Conservation (phyloP, 2,888 invertebrate species). For the Saturnia pavonia region DNA sequence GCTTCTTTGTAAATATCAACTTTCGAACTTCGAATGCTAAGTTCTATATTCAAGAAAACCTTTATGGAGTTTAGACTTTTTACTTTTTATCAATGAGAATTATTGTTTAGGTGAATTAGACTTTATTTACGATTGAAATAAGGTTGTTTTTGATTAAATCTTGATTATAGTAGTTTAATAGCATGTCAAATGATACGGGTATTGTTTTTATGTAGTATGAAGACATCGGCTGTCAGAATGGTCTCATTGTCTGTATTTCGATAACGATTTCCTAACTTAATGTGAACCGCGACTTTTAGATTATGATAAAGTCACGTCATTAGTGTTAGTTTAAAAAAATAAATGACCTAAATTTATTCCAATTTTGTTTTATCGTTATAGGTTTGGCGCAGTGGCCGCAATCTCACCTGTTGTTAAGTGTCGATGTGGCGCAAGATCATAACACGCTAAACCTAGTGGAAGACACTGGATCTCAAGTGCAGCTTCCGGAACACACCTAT, state of each 20-base stretch:
- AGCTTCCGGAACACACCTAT: too few relatives aligned
- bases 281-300: conserved; percentile 35
- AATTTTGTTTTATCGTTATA: not conserved
- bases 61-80: conserved; percentile 15
- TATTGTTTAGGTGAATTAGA: conserved; percentile 33
- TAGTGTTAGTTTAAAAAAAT: conserved; percentile 34
- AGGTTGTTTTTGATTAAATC: conserved; percentile 28
- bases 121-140: conserved; percentile 33
- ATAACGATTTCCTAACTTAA: conserved; percentile 60
- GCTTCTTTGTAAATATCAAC: conserved; percentile 28
- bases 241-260: conserved; percentile 57
- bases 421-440: too few relatives aligned
- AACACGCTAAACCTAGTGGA: too few relatives aligned
- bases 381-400: not conserved
- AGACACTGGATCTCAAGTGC: too few relatives aligned
- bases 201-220: conserved; percentile 76
- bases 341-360: conserved; percentile 9
- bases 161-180: conserved; percentile 50
- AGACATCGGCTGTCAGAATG: conserved; percentile 71
- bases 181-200: conserved; percentile 65
- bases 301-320: conserved; percentile 34
- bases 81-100: not conserved
- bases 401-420: too few relatives aligned
- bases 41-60: conserved; percentile 22
- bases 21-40: accelerated